Percentiles rank a stretch among this genome's conserved stretches.
phyloP scores from a whole-genome alignment of 2,888 invertebrate species.

The Hypolimnas misippus region DNA sequence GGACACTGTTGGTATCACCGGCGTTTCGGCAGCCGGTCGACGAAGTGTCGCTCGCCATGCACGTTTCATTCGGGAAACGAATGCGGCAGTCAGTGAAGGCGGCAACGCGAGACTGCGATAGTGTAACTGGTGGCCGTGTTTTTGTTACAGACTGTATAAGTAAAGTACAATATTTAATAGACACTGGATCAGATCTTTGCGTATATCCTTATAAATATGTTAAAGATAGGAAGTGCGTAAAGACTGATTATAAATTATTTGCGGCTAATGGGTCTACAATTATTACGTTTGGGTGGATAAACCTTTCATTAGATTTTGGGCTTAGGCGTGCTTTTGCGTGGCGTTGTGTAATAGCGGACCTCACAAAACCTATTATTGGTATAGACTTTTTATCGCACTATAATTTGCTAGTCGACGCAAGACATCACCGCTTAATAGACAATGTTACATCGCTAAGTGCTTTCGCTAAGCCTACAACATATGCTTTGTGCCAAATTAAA shows the following conservation, averaged over 20 bases:
- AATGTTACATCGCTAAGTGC: constrained; percentile 32
- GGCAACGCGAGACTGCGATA: constrained; percentile 46
- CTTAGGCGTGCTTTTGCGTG: neutral
- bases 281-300: constrained; percentile 3
- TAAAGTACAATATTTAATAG: constrained; percentile 42
- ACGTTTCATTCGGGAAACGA: constrained; percentile 42
- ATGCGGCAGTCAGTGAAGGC: constrained; percentile 44
- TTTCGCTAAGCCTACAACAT: neutral
- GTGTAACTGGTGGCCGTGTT: constrained; percentile 23
- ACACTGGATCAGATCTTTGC: constrained; percentile 33
- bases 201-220: constrained; percentile 29
- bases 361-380: constrained; percentile 35
- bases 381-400: constrained; percentile 49
- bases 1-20: constrained; percentile 40
- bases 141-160: constrained; percentile 44
- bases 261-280: constrained; percentile 54
- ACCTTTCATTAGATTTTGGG: neutral
- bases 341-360: neutral
- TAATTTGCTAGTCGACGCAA: constrained; percentile 14
- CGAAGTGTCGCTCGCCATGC: constrained; percentile 41
- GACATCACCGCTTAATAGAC: constrained; percentile 45
- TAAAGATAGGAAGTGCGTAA: constrained; percentile 10
- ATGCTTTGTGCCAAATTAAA: too few relatives aligned
- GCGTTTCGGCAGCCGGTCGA: constrained; percentile 34
- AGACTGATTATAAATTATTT: constrained; percentile 44